A percentile compares a stretch with the other conserved stretches of the same genome.
Conservation (phyloP, 2,113 vertebrate species). For the Montifringilla adamsi region DNA sequence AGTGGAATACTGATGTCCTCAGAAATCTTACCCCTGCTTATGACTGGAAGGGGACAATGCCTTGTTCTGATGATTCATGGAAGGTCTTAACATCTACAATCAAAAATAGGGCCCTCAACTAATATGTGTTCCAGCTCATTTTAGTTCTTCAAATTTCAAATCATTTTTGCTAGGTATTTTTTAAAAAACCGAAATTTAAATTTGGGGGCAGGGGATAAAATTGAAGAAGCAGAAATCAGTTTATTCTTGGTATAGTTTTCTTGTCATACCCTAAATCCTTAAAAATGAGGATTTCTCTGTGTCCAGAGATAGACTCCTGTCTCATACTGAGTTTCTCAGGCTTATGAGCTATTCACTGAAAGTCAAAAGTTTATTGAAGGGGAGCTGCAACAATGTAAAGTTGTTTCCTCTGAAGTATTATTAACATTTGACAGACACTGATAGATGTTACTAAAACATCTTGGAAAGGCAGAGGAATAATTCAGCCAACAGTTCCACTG, state of each 20-base stretch:
- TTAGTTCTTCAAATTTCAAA: background rate
- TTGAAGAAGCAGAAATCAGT: background rate
- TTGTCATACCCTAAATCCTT: background rate
- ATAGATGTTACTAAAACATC: conserved; percentile 19
- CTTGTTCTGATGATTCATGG: background rate
- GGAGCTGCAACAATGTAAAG: conserved; percentile 17
- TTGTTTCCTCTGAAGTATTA: background rate
- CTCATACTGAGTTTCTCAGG: background rate
- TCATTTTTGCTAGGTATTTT: background rate
- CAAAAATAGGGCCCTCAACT: background rate
- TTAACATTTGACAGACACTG: conserved; percentile 22
- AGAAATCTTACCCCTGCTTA: background rate
- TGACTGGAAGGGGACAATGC: background rate
- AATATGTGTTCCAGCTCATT: background rate
- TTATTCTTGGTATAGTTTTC: background rate
- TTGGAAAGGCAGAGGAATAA: conserved; percentile 37
- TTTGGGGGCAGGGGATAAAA: rapidly evolving
- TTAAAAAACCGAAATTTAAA: background rate
- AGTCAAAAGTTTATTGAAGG: conserved; percentile 23
- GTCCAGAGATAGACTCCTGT: background rate
- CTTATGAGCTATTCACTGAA: background rate
- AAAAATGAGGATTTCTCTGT: background rate
- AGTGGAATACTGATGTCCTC: background rate
- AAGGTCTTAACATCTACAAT: background rate
- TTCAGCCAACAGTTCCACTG: conserved; percentile 12